Base-by-base conservation (phyloP, 2,888 invertebrate species). In the Agrotis puta region DNA sequence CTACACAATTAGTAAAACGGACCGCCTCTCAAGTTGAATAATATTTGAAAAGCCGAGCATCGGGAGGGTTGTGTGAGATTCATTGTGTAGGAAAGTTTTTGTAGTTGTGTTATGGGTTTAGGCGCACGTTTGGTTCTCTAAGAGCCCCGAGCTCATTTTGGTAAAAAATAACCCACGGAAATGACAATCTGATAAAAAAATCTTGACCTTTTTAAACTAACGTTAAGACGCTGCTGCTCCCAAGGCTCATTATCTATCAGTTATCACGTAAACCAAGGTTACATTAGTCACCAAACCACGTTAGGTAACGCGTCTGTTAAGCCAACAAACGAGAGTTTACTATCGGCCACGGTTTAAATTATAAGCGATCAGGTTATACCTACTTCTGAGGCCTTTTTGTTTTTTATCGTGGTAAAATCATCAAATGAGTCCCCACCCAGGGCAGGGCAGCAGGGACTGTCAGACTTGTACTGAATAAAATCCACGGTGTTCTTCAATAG, bases 1-100 rank as follows among this genome's bases (percentile, higher is more conserved):
- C 87, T 90, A 88, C 91, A 90, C 94, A 95, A 95, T 95, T 95
- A 95, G 94, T 91, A 87, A 87, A 81, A 70, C 59, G 50, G 68
- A 58, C 67, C 66, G 65, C 63, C 63, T 73, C 51, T 22, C 27
- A 27, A 57, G 33, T 39, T 45, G 58, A 63, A 77, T 71, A 53
- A 77, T 63, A 75, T 75, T 63, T 53, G 2, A 50, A 56, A 47
- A n/a, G 48, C 45, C n/a, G 50, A 45, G 22, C 18, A 7, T 14
- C 14, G 56, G 50, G 53, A 43, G 58, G 39, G 27, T 50, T 61
- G 9, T 50, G 22, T 18, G 39, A 51, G 61, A 61, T 57, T 39
- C 20, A 20, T n/a, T 56, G 0, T 16, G 14, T 61, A 1, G 18
- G 56, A 53, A 33, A 48, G 11, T 48, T 48, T 20, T 48, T 48